Percentiles rank a stretch among this genome's conserved stretches.
phyloP scores from a whole-genome alignment of 2,888 invertebrate genomes.

The Cotesia congregata region DNA sequence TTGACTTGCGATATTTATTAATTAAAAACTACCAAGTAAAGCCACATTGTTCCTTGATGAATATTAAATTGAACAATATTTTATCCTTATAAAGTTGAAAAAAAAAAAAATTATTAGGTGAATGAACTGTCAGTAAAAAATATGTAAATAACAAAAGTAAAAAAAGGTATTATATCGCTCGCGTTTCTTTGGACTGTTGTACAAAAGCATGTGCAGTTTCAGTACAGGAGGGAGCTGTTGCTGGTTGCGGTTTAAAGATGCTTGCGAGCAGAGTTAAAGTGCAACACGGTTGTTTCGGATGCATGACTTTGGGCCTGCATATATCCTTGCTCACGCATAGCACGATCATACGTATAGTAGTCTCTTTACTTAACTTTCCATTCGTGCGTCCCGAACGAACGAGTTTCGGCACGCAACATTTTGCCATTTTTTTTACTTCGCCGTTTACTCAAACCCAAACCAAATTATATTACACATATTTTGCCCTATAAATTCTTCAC shows the following conservation, averaged over 20 bases:
- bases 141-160: not conserved
- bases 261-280: conserved; percentile 23
- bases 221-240: conserved; percentile 6
- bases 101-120: not conserved
- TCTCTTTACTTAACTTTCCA: not conserved
- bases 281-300: conserved; percentile 35
- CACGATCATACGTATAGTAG: conserved; percentile 21
- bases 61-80: no score
- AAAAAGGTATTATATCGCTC: conserved; percentile 8
- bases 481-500: not conserved
- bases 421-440: conserved; percentile 11
- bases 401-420: conserved; percentile 35
- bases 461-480: not conserved
- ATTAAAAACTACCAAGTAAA: no score
- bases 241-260: conserved; percentile 29
- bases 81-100: not conserved
- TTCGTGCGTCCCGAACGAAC: conserved; percentile 30
- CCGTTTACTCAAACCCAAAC: not conserved
- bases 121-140: conserved; percentile 5
- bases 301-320: conserved; percentile 29
- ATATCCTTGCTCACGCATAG: conserved; percentile 30
- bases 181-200: conserved; percentile 1
- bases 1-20: no score
- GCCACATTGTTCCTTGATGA: no score
- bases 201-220: conserved; percentile 24